These are phyloP conservation scores for Drosophila nannoptera DNA, from an alignment of 1,140 invertebrate species.

Conservation along the genomic window DNA sequence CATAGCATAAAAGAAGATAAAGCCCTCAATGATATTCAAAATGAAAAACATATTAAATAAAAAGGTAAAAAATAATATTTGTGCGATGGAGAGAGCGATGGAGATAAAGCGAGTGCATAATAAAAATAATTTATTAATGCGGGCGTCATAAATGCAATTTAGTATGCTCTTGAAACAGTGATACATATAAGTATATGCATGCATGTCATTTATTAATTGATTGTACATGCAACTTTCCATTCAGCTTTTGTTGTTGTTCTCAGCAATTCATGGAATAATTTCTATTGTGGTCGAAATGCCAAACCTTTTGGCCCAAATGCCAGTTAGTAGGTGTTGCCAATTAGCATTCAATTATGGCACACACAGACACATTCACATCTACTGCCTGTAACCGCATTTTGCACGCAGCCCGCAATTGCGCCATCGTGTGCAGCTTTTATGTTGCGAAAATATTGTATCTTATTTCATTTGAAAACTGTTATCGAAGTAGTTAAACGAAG, in stretches of 20 bases:
- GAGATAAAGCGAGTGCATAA: conserved; percentile 21
- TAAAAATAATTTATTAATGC: conserved; percentile 50
- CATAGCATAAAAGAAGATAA: conserved; percentile 12
- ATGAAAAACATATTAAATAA: conserved; percentile 58
- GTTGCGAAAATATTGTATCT: background rate
- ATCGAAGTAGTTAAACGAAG: background rate
- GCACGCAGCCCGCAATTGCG: background rate
- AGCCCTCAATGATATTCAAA: conserved; percentile 40
- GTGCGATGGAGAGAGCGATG: background rate
- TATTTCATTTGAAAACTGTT: background rate
- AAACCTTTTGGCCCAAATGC: background rate
- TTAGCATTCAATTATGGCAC: conserved; percentile 58
- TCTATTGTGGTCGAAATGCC: conserved; percentile 46
- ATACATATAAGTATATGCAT: conserved; percentile 1
- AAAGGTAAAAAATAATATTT: background rate
- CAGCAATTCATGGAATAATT: conserved; percentile 16
- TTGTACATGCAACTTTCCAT: conserved; percentile 37
- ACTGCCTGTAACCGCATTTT: background rate
- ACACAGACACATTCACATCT: conserved; percentile 18
- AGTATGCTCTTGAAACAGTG: conserved; percentile 29
- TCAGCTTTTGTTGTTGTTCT: conserved; percentile 48
- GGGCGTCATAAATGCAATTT: conserved; percentile 44
- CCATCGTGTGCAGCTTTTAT: background rate
- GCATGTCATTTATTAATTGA: background rate
- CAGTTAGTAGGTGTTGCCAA: conserved; percentile 36